Conservation (phyloP, 2,888 invertebrate genomes). For the Heteromyza rotundicornis region DNA sequence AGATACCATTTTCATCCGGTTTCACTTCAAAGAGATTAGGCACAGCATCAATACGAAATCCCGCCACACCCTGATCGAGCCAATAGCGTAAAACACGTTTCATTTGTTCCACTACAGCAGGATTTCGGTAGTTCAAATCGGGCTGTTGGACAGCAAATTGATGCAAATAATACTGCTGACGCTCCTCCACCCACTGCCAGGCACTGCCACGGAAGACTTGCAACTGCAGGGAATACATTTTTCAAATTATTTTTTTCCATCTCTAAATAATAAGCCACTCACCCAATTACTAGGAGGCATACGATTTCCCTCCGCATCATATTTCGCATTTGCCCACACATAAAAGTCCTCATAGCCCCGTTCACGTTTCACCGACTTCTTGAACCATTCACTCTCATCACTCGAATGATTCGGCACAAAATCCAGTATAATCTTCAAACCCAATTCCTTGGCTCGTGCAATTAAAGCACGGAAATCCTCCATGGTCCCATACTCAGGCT, state of each 20-base stretch:
- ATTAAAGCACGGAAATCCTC: slow-evolving; percentile 72
- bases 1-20: slow-evolving; percentile 43
- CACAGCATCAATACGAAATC: slow-evolving; percentile 75
- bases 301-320: slow-evolving; percentile 41
- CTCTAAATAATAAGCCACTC: slow-evolving; percentile 32
- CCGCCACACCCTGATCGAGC: slow-evolving; percentile 80
- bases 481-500: slow-evolving; percentile 74
- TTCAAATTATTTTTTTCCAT: not conserved
- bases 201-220: slow-evolving; percentile 63
- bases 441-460: slow-evolving; percentile 64
- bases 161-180: slow-evolving; percentile 71
- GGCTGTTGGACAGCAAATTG: slow-evolving; percentile 70
- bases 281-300: slow-evolving; percentile 79
- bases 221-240: slow-evolving; percentile 22
- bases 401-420: slow-evolving; percentile 81
- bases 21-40: slow-evolving; percentile 59
- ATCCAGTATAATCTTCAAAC: slow-evolving; percentile 70
- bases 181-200: slow-evolving; percentile 71
- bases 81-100: slow-evolving; percentile 73
- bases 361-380: slow-evolving; percentile 69
- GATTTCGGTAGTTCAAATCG: slow-evolving; percentile 71
- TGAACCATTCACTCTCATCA: slow-evolving; percentile 85
- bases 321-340: slow-evolving; percentile 72
- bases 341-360: slow-evolving; percentile 76
- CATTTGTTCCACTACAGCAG: slow-evolving; percentile 60